Conservation (phyloP, 2,888 invertebrate genomes). For the Mactromeris polynyma region DNA sequence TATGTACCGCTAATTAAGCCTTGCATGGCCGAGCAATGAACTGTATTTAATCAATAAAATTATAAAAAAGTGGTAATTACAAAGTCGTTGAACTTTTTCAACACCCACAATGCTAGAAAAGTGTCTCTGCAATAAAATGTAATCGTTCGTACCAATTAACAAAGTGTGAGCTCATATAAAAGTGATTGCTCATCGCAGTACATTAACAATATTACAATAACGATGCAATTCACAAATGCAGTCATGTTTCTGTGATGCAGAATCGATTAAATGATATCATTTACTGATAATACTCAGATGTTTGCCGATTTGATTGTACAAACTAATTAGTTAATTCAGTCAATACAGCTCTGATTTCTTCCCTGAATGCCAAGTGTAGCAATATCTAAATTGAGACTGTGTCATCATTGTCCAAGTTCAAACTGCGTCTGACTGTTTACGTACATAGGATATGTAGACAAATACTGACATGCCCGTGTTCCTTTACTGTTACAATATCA, state of each 20-base stretch:
- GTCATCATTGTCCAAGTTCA: not conserved
- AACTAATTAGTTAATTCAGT: slow-evolving; percentile 13
- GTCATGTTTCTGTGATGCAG: not conserved
- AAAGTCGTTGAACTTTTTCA: not conserved
- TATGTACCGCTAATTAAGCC: too few relatives aligned
- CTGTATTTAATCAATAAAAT: too few relatives aligned
- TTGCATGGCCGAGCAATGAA: too few relatives aligned
- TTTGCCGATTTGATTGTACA: not conserved
- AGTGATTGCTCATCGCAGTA: not conserved
- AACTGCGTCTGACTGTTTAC: too few relatives aligned
- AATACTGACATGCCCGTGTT: too few relatives aligned
- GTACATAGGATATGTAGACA: too few relatives aligned
- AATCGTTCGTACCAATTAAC: not conserved
- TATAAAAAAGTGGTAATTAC: too few relatives aligned
- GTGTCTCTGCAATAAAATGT: not conserved
- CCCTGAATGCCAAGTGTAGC: not conserved
- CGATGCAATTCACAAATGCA: not conserved
- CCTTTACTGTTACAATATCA: too few relatives aligned
- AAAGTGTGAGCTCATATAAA: not conserved
- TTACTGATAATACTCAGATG: not conserved
- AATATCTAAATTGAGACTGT: too few relatives aligned
- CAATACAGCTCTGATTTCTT: not conserved
- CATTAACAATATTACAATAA: slow-evolving; percentile 11
- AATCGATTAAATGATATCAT: slow-evolving; percentile 13
- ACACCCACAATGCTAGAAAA: not conserved